Evolutionary conservation across 2,888 invertebrate species (phyloP), one percentile per base, ranked within the genome.

Genomic region (Cremastinae sp.): DNA sequence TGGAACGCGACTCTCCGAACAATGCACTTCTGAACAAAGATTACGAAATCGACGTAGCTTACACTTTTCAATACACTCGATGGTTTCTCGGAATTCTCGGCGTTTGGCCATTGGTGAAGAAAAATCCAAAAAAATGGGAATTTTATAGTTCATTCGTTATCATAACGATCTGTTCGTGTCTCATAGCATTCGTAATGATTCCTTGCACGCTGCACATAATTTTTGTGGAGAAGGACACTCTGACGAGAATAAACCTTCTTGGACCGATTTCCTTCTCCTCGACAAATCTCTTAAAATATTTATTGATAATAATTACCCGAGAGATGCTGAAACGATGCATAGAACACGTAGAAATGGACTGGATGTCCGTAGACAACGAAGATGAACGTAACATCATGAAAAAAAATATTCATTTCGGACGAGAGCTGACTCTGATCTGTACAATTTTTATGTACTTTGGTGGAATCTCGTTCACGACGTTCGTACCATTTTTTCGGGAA

Each of bases 321-420:
- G 37, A 65, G 9, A 35, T 43, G 2, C 76, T 79, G 3, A 69
- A 47, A 43, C 12, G 51, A 20, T 83, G 83, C 51, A 47, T 82
- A 0, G 12, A 75, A 1, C 78, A 79, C 55, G 68, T 84, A 3
- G 47, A 76, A 14, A 62, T 5, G 1, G 84, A 84, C 43, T 84
- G 84, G 84, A 28, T 3, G 28, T 5, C 5, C 2, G 28, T 28
- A 28, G 28, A 28, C 5, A 58, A 18, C 18, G 45, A 16, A 0
- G 12, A 51, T 2, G 80, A 84, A 28, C 79, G 78, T 0, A 47
- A 79, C 20, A 56, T 79, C 14, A 77, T 80, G 77, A 65, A 65
- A 14, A 69, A 49, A 49, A 77, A 78, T 51, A 45, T 64, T 9
- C 47, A 45, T 1, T 35, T 62, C 1, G 75, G 78, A 1, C 73